Evolutionary conservation across 1,140 invertebrate genomes (phyloP), one percentile per base, ranked within the genome.

Genomic region (Brachystomella parvula): DNA sequence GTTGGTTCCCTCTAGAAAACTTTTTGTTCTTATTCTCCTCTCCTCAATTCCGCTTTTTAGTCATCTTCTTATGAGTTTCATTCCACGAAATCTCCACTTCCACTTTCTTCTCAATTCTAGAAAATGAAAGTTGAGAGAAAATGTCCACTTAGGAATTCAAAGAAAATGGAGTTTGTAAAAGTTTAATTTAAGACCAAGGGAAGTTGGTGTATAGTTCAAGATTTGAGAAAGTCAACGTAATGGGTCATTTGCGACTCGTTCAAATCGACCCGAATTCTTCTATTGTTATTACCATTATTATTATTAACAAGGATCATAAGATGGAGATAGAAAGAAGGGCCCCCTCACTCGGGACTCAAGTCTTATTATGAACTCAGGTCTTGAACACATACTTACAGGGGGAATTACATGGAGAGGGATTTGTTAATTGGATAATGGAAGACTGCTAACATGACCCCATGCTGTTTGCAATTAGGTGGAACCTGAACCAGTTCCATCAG

Each of bases 371-470:
- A n/a, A n/a, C n/a, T n/a, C n/a, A n/a, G n/a, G n/a, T n/a, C n/a
- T n/a, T n/a, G n/a, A n/a, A n/a, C n/a, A n/a, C n/a, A n/a, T n/a
- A n/a, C n/a, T n/a, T n/a, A n/a, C n/a, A n/a, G n/a, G n/a, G n/a
- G n/a, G 24, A 53, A 53, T 15, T 53, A 19, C 12, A 53, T 39
- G 35, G 49, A 24, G 24, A 6, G 9, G 24, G 49, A 53, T 53
- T 53, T 3, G 15, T 53, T 53, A 53, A 53, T 53, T 53, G 49
- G 49, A 53, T 53, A 53, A 53, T 53, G 12, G 6, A n/a, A 15
- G 49, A 53, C 49, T 53, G 49, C 49, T 53, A 53, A 53, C 49
- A 53, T 53, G 49, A 53, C 49, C 49, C 24, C 49, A 15, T 53
- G 49, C 49, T 53, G 49, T 53, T 53, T 24, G 49, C 49, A 53